Percentiles rank a stretch among this genome's conserved stretches.
These are phyloP conservation scores for Augiades crinisus DNA, from an alignment of 2,888 invertebrate genomes.

Conservation along the genomic window DNA sequence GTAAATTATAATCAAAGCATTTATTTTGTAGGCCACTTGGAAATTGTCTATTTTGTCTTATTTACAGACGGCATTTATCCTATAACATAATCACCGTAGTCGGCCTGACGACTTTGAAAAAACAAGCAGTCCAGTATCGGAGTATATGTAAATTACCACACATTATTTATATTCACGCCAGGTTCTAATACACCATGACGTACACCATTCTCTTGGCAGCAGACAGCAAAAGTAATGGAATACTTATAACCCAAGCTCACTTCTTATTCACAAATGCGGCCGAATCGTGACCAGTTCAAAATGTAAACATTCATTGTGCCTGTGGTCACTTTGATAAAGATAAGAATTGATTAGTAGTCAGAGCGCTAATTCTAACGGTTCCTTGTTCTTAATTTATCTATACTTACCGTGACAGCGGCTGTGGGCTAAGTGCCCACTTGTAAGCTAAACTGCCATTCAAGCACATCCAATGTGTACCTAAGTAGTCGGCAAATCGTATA, in stretches of 20 bases:
- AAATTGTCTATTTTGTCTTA: no score
- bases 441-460: constrained; percentile 25
- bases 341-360: constrained; percentile 53
- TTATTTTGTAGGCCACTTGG: no score
- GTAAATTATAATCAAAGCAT: no score
- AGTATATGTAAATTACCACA: no score
- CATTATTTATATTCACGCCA: constrained; percentile 1
- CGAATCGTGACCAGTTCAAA: constrained; percentile 61
- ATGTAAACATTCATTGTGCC: constrained; percentile 43
- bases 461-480: constrained; percentile 29
- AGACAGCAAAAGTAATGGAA: constrained; percentile 31
- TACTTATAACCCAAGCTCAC: constrained; percentile 35
- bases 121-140: no score
- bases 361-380: constrained; percentile 40
- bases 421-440: constrained; percentile 29
- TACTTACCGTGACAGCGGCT: constrained; percentile 41
- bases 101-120: no score
- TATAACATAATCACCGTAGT: no score
- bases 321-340: constrained; percentile 48
- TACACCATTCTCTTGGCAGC: constrained; percentile 15
- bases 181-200: constrained; percentile 1
- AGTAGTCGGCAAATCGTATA: constrained; percentile 30
- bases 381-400: constrained; percentile 49
- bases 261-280: constrained; percentile 54
- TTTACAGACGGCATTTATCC: no score